Percentiles rank a stretch among this genome's conserved stretches.
Conservation (phyloP, 1,140 invertebrate genomes). For the Pseudomyrmex sp. region DNA sequence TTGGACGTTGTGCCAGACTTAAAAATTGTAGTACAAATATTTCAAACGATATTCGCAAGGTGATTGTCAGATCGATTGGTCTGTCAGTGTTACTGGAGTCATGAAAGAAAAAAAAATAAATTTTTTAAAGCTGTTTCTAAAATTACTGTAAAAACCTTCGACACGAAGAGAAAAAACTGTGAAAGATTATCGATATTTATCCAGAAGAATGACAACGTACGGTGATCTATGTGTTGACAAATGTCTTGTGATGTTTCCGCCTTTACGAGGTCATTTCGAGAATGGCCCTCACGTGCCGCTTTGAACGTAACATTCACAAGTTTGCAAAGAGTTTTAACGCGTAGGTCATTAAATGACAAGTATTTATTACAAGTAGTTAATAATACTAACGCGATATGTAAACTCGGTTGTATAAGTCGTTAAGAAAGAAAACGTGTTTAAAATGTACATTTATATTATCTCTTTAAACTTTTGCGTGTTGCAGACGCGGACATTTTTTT, state of each 20-base stretch:
- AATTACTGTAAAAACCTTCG: slow-evolving; percentile 33
- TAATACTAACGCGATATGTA: slow-evolving; percentile 6
- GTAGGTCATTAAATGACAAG: slow-evolving; percentile 1
- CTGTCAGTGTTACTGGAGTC: not conserved
- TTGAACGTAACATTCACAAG: slow-evolving; percentile 55
- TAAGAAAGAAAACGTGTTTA: not conserved
- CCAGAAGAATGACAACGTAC: not conserved
- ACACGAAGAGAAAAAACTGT: not conserved
- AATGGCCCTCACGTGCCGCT: slow-evolving; percentile 75
- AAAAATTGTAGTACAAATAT: too few species aligned
- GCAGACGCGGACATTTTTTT: too few species aligned
- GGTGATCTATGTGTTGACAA: slow-evolving; percentile 25
- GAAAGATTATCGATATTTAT: slow-evolving; percentile 45
- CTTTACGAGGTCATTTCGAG: slow-evolving; percentile 58
- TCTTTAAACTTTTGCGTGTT: too few species aligned
- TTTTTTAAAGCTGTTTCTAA: not conserved
- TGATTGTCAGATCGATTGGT: not conserved
- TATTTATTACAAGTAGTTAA: slow-evolving; percentile 22
- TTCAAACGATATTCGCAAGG: too few species aligned
- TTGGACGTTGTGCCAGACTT: too few species aligned
- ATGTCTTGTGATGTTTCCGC: slow-evolving; percentile 54
- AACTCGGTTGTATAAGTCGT: too few species aligned
- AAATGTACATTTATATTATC: not conserved
- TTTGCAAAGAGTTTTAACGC: slow-evolving; percentile 76
- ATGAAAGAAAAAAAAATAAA: not conserved